A percentile compares a stretch with the other conserved stretches of the same genome.
These are phyloP conservation scores for Cervus canadensis DNA, from an alignment of 2,113 vertebrate genomes.

Conservation along the genomic window DNA sequence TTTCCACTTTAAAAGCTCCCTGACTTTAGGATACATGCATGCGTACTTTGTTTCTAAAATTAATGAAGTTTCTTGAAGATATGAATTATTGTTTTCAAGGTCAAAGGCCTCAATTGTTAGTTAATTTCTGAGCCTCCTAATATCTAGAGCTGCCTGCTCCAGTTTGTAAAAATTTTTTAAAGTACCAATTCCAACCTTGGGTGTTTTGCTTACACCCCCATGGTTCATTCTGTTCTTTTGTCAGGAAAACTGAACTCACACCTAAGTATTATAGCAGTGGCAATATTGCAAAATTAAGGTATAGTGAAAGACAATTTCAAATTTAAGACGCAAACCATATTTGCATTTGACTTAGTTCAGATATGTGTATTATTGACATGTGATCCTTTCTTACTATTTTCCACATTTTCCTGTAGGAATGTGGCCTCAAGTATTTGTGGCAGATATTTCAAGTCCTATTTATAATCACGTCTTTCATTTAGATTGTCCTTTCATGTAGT, in stretches of 20 bases:
- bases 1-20: not conserved
- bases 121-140: not conserved
- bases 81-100: conserved; percentile 1
- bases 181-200: not conserved
- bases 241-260: not conserved
- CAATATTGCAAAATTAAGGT: not conserved
- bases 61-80: not conserved
- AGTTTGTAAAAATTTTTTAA: not conserved
- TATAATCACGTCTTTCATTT: not conserved
- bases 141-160: not conserved
- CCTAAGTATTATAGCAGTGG: not conserved
- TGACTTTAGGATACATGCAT: not conserved
- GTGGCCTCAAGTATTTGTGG: not conserved
- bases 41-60: conserved; percentile 12
- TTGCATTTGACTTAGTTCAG: not conserved
- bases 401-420: not conserved
- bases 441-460: not conserved
- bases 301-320: not conserved
- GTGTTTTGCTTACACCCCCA: not conserved
- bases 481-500: not conserved
- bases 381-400: not conserved
- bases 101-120: not conserved
- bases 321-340: not conserved
- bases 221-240: not conserved
- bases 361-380: not conserved